These are phyloP conservation scores for Propithecus perrieri DNA, from an alignment of 2,797 vertebrate genomes.

Conservation along the genomic window DNA sequence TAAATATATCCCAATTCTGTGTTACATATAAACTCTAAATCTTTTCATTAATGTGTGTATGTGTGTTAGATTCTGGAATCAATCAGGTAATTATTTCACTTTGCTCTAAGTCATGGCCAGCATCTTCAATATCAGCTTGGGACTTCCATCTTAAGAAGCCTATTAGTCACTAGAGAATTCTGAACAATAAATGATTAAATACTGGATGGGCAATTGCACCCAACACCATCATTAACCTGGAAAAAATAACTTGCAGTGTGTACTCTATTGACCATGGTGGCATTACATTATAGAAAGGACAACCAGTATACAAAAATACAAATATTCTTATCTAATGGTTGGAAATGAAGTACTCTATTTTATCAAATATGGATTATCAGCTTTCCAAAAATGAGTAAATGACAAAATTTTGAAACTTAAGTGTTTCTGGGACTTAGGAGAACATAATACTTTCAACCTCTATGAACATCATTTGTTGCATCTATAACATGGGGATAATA, in stretches of 20 bases:
- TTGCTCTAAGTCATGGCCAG: not conserved
- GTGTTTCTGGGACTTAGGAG: not conserved
- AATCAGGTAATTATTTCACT: not conserved
- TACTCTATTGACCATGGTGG: not conserved
- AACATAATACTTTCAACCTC: not conserved
- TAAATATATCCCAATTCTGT: not conserved
- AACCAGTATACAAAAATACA: not conserved
- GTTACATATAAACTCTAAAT: not conserved
- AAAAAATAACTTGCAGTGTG: not conserved
- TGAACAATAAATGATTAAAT: not conserved
- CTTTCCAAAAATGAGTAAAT: not conserved
- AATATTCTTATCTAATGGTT: not conserved
- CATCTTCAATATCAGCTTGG: not conserved
- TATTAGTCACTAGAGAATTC: not conserved
- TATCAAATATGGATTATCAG: not conserved
- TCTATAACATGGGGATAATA: not conserved
- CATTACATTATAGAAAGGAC: not conserved
- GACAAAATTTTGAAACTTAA: not conserved
- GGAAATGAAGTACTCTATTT: not conserved
- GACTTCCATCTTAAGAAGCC: not conserved
- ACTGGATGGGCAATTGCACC: not conserved
- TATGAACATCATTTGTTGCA: not conserved
- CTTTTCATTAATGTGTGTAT: not conserved
- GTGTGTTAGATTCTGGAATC: not conserved
- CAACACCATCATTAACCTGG: not conserved